Conservation (phyloP, 2,888 invertebrate species). For the Lithophane semibrunnea region DNA sequence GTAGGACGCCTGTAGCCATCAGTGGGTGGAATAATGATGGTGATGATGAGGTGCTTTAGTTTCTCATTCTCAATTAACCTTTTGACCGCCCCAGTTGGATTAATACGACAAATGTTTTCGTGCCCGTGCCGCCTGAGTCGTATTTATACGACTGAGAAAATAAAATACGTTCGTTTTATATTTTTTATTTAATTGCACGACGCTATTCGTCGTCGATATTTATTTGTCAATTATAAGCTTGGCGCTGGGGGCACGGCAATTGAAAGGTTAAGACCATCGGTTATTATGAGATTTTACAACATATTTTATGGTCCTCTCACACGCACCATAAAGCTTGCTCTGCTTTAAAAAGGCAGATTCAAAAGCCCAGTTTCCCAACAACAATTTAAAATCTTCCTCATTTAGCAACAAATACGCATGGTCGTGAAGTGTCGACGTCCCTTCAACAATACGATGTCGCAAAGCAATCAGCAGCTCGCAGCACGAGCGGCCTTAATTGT, state of each 20-base stretch:
- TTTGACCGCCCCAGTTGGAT: no score
- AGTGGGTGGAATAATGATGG: background rate
- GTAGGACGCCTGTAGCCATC: background rate
- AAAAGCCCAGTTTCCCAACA: background rate
- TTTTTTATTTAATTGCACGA: no score
- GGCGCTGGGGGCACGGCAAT: no score
- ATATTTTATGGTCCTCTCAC: background rate
- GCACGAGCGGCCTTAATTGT: conserved; percentile 68
- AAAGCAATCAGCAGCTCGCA: conserved; percentile 46
- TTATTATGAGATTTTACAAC: background rate
- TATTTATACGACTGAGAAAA: no score
- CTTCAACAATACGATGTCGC: conserved; percentile 61
- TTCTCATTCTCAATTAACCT: background rate
- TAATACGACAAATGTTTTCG: no score
- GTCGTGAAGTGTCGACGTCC: conserved; percentile 36
- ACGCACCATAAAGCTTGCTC: background rate
- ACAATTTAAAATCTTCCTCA: conserved; percentile 14
- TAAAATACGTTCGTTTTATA: no score
- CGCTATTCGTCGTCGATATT: no score
- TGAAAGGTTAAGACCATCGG: background rate
- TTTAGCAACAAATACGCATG: conserved; percentile 30
- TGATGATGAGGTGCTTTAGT: background rate
- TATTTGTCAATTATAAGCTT: no score
- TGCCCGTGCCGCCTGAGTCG: no score
- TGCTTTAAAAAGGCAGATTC: background rate